Conservation (phyloP, 2,113 vertebrate genomes). For the Megalops atlanticus region DNA sequence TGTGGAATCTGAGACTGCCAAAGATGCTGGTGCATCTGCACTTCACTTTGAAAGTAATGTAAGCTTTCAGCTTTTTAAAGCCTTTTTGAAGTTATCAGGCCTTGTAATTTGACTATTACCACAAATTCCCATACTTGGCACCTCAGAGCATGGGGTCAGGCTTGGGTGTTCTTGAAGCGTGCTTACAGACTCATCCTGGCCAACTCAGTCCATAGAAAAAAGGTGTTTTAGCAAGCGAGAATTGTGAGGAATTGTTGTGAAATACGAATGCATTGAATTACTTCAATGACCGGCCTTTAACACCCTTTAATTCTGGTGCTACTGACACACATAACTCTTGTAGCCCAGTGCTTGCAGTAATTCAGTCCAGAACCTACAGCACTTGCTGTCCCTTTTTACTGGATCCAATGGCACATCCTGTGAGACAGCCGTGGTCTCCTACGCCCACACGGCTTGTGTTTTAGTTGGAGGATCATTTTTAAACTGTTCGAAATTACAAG, state of each 20-base stretch:
- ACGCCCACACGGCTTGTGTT: conserved; percentile 29
- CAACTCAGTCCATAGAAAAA: neutral
- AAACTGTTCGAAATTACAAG: conserved; percentile 42
- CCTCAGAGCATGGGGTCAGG: conserved; percentile 43
- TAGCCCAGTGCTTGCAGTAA: conserved; percentile 36
- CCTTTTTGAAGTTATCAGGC: conserved; percentile 45
- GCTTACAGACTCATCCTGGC: neutral
- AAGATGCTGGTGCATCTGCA: conserved; percentile 38
- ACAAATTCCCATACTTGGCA: conserved; percentile 43
- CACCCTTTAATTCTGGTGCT: conserved; percentile 1
- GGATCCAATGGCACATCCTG: conserved; percentile 14
- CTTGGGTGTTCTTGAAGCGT: conserved; percentile 3
- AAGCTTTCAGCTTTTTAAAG: conserved; percentile 39
- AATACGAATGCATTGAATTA: neutral
- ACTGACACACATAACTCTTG: conserved; percentile 27
- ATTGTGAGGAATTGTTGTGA: neutral
- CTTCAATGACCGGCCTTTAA: neutral
- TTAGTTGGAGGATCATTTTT: conserved; percentile 36
- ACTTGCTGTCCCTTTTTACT: conserved; percentile 29
- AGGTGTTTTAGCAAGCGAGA: too few relatives aligned
- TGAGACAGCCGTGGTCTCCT: conserved; percentile 13
- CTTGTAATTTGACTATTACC: conserved; percentile 48
- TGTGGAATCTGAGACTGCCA: conserved; percentile 35
- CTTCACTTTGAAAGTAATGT: conserved; percentile 28
- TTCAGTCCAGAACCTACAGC: conserved; percentile 33